A percentile compares a stretch with the other conserved stretches of the same genome.
phyloP scores from a whole-genome alignment of 1,140 invertebrate species.

The Leptinotarsa defecta region DNA sequence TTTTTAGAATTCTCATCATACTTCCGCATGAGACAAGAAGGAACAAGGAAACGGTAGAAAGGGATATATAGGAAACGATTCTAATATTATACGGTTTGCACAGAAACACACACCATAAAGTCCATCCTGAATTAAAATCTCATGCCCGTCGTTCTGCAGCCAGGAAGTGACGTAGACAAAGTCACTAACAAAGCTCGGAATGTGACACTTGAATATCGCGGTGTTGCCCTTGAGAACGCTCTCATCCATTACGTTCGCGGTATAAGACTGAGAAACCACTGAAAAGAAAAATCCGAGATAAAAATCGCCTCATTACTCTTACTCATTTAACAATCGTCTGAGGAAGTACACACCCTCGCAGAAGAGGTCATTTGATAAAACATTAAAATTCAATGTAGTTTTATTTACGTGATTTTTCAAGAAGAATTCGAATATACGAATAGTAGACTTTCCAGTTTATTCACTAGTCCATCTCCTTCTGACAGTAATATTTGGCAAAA shows the following conservation, averaged over 20 bases:
- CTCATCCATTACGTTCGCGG: conserved; percentile 88
- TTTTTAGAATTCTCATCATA: too few relatives aligned
- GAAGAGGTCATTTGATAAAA: not conserved
- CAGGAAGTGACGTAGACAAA: conserved; percentile 83
- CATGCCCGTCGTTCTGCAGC: conserved; percentile 75
- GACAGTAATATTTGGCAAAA: too few relatives aligned
- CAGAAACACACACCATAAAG: conserved; percentile 65
- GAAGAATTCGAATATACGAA: too few relatives aligned
- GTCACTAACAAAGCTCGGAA: conserved; percentile 90
- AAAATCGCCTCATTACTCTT: not conserved
- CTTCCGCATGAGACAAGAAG: too few relatives aligned
- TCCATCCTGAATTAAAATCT: conserved; percentile 69
- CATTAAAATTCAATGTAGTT: too few relatives aligned
- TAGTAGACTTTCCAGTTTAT: too few relatives aligned
- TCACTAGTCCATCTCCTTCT: too few relatives aligned
- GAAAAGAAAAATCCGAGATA: conserved; percentile 52
- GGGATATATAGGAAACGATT: too few relatives aligned
- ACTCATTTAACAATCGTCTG: not conserved
- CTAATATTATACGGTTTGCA: too few relatives aligned
- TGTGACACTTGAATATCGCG: conserved; percentile 89
- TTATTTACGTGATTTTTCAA: too few relatives aligned
- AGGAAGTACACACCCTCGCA: not conserved
- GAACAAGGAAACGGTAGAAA: too few relatives aligned
- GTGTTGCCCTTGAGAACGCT: conserved; percentile 87
- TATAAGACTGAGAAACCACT: conserved; percentile 89